phyloP scores from a whole-genome alignment of 2,113 vertebrate genomes.

The Sciurus niger region DNA sequence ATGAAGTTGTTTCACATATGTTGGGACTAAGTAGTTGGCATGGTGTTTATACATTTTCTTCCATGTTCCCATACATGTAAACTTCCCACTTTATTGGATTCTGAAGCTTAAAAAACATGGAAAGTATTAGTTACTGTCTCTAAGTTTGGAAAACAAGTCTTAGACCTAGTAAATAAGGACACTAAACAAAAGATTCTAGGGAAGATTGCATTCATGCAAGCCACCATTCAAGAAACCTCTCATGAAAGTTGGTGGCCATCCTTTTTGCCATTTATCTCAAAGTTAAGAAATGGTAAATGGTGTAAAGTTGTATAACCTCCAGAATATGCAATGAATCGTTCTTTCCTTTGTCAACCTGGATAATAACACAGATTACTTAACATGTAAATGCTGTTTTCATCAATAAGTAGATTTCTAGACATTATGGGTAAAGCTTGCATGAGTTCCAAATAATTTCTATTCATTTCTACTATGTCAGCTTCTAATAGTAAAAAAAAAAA shows the following conservation, averaged over 20 bases:
- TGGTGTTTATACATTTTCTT: slow-evolving; percentile 26
- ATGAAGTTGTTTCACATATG: background rate
- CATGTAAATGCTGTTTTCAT: slow-evolving; percentile 38
- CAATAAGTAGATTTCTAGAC: slow-evolving; percentile 55
- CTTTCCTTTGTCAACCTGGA: slow-evolving; percentile 10
- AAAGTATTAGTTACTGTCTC: background rate
- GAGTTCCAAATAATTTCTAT: slow-evolving; percentile 33
- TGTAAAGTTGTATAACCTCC: background rate
- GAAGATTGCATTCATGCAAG: background rate
- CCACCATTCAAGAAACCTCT: background rate
- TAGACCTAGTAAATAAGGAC: background rate
- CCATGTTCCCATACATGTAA: background rate
- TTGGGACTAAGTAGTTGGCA: background rate
- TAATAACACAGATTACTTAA: background rate
- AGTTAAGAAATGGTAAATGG: background rate
- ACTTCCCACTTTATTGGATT: background rate
- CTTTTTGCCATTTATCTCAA: background rate
- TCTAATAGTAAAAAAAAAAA: background rate
- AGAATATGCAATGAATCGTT: background rate
- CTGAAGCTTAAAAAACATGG: background rate
- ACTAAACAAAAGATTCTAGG: background rate
- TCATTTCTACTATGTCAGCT: background rate
- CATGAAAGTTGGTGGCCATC: slow-evolving; percentile 12
- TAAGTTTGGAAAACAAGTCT: slow-evolving; percentile 39
- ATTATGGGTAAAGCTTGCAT: background rate